Evolutionary conservation across 2,113 vertebrate species (phyloP).

Genomic region (Thryonomys swinderianus): DNA sequence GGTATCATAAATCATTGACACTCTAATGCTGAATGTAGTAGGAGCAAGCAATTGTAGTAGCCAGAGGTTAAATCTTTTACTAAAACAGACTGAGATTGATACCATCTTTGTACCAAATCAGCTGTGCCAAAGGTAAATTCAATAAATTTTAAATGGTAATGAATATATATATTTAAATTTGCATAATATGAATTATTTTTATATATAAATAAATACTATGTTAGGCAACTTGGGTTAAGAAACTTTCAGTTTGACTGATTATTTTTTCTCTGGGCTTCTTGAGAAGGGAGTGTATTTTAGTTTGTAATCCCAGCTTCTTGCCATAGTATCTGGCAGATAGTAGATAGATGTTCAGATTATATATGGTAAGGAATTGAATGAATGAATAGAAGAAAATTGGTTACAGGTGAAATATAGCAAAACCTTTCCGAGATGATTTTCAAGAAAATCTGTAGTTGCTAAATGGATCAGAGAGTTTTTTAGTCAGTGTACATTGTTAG

Average conservation of each 20-base stretch:
- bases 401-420: slow-evolving; percentile 31
- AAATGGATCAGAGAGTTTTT: neutral
- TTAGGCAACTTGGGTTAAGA: neutral
- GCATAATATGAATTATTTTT: slow-evolving; percentile 45
- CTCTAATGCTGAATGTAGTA: slow-evolving; percentile 35
- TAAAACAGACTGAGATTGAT: slow-evolving; percentile 15
- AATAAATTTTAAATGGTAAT: slow-evolving; percentile 48
- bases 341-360: slow-evolving; percentile 25
- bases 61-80: slow-evolving; percentile 26
- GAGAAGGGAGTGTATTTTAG: slow-evolving; percentile 27
- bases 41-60: neutral
- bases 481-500: neutral
- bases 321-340: neutral
- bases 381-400: slow-evolving; percentile 7
- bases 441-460: slow-evolving; percentile 32
- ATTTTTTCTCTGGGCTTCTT: slow-evolving; percentile 10
- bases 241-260: neutral
- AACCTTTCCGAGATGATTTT: slow-evolving; percentile 12
- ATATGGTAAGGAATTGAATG: slow-evolving; percentile 23
- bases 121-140: neutral
- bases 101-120: neutral
- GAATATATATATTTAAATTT: neutral
- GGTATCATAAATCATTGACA: neutral
- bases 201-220: neutral
- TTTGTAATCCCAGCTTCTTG: slow-evolving; percentile 23